These are phyloP conservation scores for Pleuronectes platessa DNA, from an alignment of 2,113 vertebrate genomes.

Conservation along the genomic window DNA sequence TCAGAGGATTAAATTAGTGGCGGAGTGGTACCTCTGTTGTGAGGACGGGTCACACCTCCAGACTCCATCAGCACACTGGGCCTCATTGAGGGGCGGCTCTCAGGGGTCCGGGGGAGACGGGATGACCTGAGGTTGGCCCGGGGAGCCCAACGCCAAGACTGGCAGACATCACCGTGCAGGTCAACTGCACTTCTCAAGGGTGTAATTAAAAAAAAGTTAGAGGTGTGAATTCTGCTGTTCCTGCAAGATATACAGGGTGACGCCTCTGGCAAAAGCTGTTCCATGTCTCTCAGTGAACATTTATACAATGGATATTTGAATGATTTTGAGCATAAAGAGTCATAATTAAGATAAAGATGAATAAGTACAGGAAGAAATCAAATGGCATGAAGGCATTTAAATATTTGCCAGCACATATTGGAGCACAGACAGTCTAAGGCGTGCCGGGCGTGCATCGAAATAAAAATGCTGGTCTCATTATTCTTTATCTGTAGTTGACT, in stretches of 20 bases:
- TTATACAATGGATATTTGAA: conserved; percentile 7
- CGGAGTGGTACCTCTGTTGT: conserved; percentile 43
- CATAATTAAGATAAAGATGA: background rate
- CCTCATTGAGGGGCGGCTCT: conserved; percentile 51
- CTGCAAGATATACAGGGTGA: conserved; percentile 49
- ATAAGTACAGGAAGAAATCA: background rate
- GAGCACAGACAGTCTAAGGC: background rate
- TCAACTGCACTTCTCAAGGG: conserved; percentile 67
- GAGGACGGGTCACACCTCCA: conserved; percentile 57
- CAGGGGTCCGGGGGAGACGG: conserved; percentile 28
- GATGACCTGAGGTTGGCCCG: conserved; percentile 55
- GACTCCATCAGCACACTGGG: conserved; percentile 53
- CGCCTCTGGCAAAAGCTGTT: conserved; percentile 21
- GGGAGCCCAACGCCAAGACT: conserved; percentile 43
- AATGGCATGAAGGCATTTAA: background rate
- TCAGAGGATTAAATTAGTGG: conserved; percentile 79
- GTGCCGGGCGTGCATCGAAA: background rate
- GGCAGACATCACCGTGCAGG: conserved; percentile 47
- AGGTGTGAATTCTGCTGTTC: conserved; percentile 60
- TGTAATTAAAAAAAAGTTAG: conserved; percentile 74
- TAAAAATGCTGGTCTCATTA: background rate
- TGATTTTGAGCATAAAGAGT: background rate
- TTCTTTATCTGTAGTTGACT: background rate
- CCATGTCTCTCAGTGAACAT: conserved; percentile 10
- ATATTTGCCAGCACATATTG: background rate